phyloP scores from a whole-genome alignment of 2,888 invertebrate species.

The Heliconius cydno region DNA sequence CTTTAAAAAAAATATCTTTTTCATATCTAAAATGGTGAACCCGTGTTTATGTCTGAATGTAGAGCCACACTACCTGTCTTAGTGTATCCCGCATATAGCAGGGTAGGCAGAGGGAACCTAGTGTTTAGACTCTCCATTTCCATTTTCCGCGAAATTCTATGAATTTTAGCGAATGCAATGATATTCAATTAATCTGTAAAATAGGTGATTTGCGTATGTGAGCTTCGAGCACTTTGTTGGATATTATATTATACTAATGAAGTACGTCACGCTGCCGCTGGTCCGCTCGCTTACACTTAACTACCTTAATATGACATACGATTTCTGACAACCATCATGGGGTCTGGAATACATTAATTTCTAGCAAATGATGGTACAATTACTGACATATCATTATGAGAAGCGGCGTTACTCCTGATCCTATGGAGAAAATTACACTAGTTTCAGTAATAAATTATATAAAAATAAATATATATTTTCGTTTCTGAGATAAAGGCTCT shows the following conservation, averaged over 20 bases:
- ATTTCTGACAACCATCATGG: not conserved
- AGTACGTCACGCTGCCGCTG: not conserved
- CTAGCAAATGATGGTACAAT: not conserved
- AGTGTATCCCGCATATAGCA: too few relatives aligned
- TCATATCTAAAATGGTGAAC: too few relatives aligned
- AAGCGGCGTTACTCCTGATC: not conserved
- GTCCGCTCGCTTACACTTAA: conserved; percentile 10
- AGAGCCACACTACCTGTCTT: too few relatives aligned
- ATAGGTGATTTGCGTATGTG: too few relatives aligned
- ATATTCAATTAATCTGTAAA: too few relatives aligned
- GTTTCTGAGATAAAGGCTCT: too few relatives aligned
- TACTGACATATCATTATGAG: not conserved
- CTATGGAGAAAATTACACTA: too few relatives aligned
- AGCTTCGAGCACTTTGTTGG: not conserved
- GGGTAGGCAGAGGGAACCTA: not conserved
- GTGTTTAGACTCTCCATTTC: not conserved
- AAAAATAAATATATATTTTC: too few relatives aligned
- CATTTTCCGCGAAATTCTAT: not conserved
- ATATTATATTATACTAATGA: conserved; percentile 8
- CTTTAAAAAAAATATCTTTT: too few relatives aligned
- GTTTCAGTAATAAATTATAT: too few relatives aligned
- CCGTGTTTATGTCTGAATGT: too few relatives aligned
- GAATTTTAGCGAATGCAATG: too few relatives aligned
- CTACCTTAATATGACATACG: conserved; percentile 3
- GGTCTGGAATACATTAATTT: not conserved